Evolutionary conservation across 2,797 vertebrate species (phyloP).

Genomic region (Squalus acanthias): DNA sequence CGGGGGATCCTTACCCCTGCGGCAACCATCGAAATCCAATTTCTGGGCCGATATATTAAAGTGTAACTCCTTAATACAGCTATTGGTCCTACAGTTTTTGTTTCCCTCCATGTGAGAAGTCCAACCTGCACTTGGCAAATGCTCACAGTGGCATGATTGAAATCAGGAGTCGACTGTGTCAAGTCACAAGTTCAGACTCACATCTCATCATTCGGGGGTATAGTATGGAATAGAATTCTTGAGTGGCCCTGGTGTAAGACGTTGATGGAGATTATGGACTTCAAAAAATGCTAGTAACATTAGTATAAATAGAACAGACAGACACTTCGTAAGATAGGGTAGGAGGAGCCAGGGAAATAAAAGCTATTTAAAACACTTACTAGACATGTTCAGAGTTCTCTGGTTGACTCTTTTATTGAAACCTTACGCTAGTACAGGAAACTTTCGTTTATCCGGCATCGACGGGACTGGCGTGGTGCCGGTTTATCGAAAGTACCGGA

Average conservation of each 20-base stretch:
- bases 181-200: neutral
- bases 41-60: neutral
- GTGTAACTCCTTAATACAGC: neutral
- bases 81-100: neutral
- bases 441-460: too few species aligned
- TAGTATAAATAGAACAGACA: neutral
- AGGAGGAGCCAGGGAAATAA: constrained; percentile 10
- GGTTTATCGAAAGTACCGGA: too few species aligned
- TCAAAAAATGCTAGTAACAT: neutral
- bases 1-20: too few species aligned
- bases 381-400: neutral
- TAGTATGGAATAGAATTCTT: neutral
- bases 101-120: neutral
- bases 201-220: neutral
- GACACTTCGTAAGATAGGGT: too few species aligned
- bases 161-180: neutral
- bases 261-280: neutral
- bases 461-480: too few species aligned
- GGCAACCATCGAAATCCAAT: too few species aligned
- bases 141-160: neutral
- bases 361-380: neutral
- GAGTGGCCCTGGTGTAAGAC: neutral
- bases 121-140: neutral
- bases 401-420: neutral
- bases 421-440: too few species aligned